phyloP scores from a whole-genome alignment of 2,113 vertebrate species.

The Bungarus multicinctus region DNA sequence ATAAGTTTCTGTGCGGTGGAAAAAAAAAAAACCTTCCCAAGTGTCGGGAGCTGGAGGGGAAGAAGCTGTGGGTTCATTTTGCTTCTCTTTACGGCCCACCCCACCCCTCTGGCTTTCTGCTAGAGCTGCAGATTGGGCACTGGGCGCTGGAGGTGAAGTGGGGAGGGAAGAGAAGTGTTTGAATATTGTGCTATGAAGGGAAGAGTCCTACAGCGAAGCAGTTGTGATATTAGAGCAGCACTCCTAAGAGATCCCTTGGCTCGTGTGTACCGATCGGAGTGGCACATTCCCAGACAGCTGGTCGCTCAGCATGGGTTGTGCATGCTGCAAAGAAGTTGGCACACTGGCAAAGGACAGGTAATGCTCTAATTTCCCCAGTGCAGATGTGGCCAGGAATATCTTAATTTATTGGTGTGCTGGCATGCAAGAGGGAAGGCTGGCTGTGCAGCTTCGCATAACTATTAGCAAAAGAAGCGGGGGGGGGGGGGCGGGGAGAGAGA shows the following conservation, averaged over 20 bases:
- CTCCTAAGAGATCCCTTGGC: conserved; percentile 84
- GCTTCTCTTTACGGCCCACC: conserved; percentile 16
- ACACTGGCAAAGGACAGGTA: conserved; percentile 86
- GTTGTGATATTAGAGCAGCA: conserved; percentile 81
- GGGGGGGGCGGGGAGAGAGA: not conserved
- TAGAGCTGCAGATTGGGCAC: conserved; percentile 57
- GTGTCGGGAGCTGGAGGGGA: conserved; percentile 18
- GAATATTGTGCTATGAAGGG: conserved; percentile 81
- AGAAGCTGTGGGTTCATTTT: conserved; percentile 33
- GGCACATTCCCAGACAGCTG: conserved; percentile 87
- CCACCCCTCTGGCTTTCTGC: conserved; percentile 33
- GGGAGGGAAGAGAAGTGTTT: conserved; percentile 66
- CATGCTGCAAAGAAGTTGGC: conserved; percentile 83
- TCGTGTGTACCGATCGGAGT: conserved; percentile 83
- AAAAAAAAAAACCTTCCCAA: conserved; percentile 28
- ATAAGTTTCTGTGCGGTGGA: not conserved
- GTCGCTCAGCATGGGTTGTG: conserved; percentile 86
- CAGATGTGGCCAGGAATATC: conserved; percentile 89
- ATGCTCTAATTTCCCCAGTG: conserved; percentile 88
- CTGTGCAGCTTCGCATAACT: conserved; percentile 80
- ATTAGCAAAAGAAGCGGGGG: conserved; percentile 72
- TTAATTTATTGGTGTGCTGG: conserved; percentile 90
- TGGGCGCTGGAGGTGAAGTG: not conserved
- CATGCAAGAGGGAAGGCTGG: conserved; percentile 81
- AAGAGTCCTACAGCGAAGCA: conserved; percentile 79